phyloP scores from a whole-genome alignment of 2,113 vertebrate genomes.

The Mesembrinibis cayennensis region DNA sequence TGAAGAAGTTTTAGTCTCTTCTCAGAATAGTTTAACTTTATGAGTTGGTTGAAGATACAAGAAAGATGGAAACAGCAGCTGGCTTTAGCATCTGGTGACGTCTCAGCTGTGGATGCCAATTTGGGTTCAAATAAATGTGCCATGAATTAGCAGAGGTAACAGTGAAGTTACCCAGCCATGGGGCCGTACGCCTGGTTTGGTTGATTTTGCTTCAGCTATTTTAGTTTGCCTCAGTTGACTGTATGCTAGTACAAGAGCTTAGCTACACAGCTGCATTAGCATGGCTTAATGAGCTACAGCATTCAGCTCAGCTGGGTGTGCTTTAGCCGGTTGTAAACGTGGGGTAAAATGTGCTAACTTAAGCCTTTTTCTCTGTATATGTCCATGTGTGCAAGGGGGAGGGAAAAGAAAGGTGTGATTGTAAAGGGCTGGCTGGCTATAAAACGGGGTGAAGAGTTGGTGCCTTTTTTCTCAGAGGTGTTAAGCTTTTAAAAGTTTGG shows the following conservation, averaged over 20 bases:
- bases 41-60: neutral
- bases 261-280: neutral
- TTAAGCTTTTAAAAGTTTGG: conserved; percentile 61
- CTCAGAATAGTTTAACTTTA: neutral
- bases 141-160: neutral
- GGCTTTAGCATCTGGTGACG: neutral
- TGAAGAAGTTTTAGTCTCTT: neutral
- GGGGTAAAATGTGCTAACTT: neutral
- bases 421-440: conserved; percentile 19
- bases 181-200: neutral
- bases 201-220: neutral
- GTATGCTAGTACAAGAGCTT: neutral
- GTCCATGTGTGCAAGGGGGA: neutral
- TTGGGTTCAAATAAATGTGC: neutral
- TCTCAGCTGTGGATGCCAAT: neutral
- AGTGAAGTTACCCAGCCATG: neutral
- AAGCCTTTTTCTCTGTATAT: neutral
- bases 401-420: conserved; percentile 24
- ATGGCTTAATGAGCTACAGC: neutral
- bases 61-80: neutral
- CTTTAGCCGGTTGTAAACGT: neutral
- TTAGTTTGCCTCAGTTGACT: neutral
- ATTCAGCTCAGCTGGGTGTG: neutral
- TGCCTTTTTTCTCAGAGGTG: conserved; percentile 54
- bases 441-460: conserved; percentile 46